These are phyloP conservation scores for Passerina amoena DNA, from an alignment of 2,113 vertebrate species.

Conservation along the genomic window DNA sequence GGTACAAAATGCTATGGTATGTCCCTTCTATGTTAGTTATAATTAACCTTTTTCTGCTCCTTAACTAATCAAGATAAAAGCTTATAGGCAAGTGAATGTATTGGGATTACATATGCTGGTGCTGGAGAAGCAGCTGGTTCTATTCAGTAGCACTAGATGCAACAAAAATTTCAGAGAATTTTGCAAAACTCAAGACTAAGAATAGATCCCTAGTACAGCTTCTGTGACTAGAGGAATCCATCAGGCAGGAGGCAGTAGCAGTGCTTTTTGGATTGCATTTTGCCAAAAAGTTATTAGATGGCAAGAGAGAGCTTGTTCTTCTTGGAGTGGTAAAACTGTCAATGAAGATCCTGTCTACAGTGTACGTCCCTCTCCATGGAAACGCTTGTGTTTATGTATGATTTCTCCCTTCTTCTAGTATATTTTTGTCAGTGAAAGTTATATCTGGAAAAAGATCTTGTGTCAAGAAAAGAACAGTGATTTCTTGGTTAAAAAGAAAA, in stretches of 20 bases:
- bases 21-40: neutral
- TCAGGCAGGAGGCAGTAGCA: neutral
- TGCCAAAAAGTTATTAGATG: neutral
- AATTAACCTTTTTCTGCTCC: neutral
- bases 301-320: neutral
- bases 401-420: neutral
- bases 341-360: neutral
- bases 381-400: neutral
- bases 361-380: neutral
- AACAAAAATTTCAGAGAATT: neutral
- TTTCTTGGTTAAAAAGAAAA: neutral
- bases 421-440: neutral
- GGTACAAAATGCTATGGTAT: neutral
- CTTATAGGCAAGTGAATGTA: neutral
- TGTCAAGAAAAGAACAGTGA: neutral
- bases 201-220: neutral
- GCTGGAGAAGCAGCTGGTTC: neutral
- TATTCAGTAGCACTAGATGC: neutral
- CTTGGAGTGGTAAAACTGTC: neutral
- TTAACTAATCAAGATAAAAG: neutral
- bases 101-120: neutral
- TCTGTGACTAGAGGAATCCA: neutral
- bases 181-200: neutral
- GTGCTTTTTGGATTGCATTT: neutral
- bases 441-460: neutral